Evolutionary conservation across 2,888 invertebrate genomes (phyloP), one percentile per base, ranked within the genome.

Genomic region (Thelaira solivaga): DNA sequence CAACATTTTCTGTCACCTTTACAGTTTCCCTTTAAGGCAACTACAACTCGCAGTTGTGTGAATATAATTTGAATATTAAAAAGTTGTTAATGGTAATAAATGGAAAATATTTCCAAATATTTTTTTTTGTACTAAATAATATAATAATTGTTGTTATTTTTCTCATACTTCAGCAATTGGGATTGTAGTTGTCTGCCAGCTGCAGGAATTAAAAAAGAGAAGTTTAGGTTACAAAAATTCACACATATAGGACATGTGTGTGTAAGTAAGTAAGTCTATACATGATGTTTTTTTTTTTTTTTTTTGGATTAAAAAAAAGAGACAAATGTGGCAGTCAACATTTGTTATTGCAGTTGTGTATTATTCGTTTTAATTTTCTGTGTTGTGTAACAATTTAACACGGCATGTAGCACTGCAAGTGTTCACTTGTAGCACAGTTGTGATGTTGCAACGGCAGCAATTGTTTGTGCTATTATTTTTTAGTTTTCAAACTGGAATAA

Each of bases 341-440:
- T 68, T 59, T 68, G 29, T 49, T 11, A 18, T 29, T 29, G 8
- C 34, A 11, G 67, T 68, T 57, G 47, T 20, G 24, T 8, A 11
- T 18, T 45, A n/a, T n/a, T 39, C 24, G 0, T 34, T 34, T 10
- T 45, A 36, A 13, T n/a, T 22, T 41, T 43, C 20, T n/a, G n/a
- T n/a, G n/a, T 36, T 41, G 5, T 34, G 39, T 41, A 29, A 51
- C 31, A 59, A 31, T 31, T 51, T 59, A 34, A 51, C 59, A 69
- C 39, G 49, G 41, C 29, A 39, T 59, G 29, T n/a, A 59, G 43
- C 51, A 51, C 31, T 61, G 59, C 69, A 61, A 51, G 69, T 59
- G 69, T 51, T 59, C n/a, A 43, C 68, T 59, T 69, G 39, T 49
- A 36, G 49, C 36, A 39, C 68, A 69, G 69, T 41, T 69, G 47